A percentile compares a stretch with the other conserved stretches of the same genome.
Evolutionary conservation across 1,140 invertebrate genomes (phyloP).

Genomic region (Scylla paramamosain): DNA sequence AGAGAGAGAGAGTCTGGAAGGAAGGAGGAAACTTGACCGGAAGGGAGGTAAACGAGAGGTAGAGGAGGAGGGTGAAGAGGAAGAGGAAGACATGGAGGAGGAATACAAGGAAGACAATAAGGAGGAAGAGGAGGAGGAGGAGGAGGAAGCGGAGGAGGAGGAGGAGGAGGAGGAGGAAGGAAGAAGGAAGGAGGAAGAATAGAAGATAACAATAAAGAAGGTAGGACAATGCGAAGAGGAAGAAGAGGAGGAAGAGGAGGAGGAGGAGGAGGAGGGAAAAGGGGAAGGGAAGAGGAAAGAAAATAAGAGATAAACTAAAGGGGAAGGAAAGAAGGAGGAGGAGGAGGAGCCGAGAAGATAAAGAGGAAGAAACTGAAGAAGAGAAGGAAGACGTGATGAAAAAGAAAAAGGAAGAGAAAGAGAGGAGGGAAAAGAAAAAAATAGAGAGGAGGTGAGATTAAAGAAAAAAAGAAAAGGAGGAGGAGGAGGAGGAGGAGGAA

Average conservation of each 20-base stretch:
- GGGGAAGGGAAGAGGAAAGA: neutral
- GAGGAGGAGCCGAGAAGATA: neutral
- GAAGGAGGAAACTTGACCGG: no score
- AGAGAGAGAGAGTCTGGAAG: no score
- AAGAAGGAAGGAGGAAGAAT: neutral
- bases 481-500: neutral
- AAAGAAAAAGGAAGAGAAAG: no score
- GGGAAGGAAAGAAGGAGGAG: neutral
- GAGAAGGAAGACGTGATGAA: no score
- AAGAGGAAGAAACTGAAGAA: no score
- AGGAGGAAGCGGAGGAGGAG: neutral
- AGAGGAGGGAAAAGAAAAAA: no score
- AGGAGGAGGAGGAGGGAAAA: neutral
- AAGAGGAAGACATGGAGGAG: neutral
- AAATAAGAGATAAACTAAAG: neutral
- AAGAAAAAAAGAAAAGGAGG: neutral
- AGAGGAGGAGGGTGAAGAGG: neutral
- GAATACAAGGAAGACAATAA: no score
- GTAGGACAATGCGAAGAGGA: neutral
- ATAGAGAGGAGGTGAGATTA: neutral
- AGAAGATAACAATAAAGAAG: neutral
- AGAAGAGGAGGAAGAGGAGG: neutral
- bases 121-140: neutral
- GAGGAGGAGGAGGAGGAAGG: neutral
- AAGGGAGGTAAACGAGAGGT: neutral